Conservation (phyloP, 2,113 vertebrate species). For the Halcyon malimbica region DNA sequence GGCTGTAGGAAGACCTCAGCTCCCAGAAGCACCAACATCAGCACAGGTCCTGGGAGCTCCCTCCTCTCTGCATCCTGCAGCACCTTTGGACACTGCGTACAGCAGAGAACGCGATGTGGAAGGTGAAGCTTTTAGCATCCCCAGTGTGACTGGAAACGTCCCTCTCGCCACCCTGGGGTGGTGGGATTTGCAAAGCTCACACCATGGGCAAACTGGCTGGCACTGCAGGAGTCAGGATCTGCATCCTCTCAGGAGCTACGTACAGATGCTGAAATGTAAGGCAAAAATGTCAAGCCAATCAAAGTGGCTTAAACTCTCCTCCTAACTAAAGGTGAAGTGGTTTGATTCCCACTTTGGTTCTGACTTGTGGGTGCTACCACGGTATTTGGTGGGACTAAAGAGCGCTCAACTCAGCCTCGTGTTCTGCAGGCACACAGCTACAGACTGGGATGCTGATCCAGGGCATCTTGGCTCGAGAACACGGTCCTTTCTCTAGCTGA, state of each 20-base stretch:
- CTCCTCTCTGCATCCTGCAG: background rate
- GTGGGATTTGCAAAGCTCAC: background rate
- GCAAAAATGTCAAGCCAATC: background rate
- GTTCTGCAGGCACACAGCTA: background rate
- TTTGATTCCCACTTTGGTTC: background rate
- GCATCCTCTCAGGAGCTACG: background rate
- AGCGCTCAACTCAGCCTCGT: background rate
- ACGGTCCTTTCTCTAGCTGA: background rate
- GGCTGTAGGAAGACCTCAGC: fast-evolving
- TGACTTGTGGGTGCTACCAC: background rate
- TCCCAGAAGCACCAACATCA: background rate
- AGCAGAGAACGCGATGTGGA: background rate
- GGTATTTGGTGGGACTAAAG: background rate
- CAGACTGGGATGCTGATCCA: background rate
- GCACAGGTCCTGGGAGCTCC: background rate
- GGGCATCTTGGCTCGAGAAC: background rate
- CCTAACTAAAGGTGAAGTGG: background rate
- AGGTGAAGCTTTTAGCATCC: background rate
- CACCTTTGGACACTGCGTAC: background rate
- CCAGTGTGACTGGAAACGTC: background rate
- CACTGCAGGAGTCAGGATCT: background rate
- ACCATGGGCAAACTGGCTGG: background rate
- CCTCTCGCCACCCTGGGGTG: background rate
- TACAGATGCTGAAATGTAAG: background rate
- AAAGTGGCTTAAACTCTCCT: background rate